Evolutionary conservation across 2,888 invertebrate species (phyloP), one percentile per base, ranked within the genome.

Genomic region (Strigamia maritima): DNA sequence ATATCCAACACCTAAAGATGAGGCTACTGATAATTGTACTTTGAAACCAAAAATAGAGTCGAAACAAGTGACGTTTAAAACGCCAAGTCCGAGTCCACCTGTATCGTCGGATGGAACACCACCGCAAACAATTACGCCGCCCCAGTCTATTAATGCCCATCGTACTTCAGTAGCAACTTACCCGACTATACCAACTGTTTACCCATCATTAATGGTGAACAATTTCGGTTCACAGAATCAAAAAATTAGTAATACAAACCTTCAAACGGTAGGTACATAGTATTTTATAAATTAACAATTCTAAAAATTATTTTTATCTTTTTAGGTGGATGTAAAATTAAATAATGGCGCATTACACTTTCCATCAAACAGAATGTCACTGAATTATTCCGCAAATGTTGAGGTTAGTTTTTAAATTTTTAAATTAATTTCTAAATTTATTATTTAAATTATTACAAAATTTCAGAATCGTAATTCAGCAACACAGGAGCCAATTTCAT

Each of bases 31-130:
- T 24, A 35, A 65, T 31, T 75, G 24, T 7, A 77, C 16, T 19
- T 19, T 54, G 38, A 81, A 79, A 77, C 79, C 80, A n/a, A 81
- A 81, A 75, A 75, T 81, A 19, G 84, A 85, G 79, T 79, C 81
- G 14, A 84, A 84, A 81, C 83, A 84, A 81, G 90, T 90, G 24
- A 90, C 89, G 81, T 90, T 90, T 83, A 87, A 89, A 38, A 90
- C 90, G 86, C 79, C 85, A 40, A 84, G 85, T 65, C 85, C 85
- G 19, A 84, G 82, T 79, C 81, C 81, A 26, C 81, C 81, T 2
- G 77, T 80, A 14, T 81, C 81, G 6, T 81, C 81, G 7, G 79
- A 81, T 14, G 80, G 81, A 54, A 81, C 81, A 2, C 81, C 81
- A 14, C 81, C 81, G 28, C 79, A 75, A 28, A 75, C 44, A 8